phyloP scores from a whole-genome alignment of 2,888 invertebrate species.

The Lasius platythorax region DNA sequence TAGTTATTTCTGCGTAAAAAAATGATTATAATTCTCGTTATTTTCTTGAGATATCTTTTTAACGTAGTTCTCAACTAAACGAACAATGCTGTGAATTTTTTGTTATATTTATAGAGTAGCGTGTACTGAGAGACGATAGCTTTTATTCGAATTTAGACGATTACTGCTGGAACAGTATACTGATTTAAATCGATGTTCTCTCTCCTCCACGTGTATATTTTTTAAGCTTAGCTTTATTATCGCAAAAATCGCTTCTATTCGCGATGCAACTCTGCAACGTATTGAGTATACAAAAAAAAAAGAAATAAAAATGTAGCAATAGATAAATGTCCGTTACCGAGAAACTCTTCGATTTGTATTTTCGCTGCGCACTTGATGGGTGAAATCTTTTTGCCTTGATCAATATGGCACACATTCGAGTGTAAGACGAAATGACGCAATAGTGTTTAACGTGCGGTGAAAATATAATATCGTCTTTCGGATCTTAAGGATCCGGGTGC shows the following conservation, averaged over 20 bases:
- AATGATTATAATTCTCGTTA: neutral
- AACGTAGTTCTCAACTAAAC: neutral
- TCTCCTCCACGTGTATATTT: neutral
- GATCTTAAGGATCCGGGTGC: neutral
- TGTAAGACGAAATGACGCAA: slow-evolving; percentile 9
- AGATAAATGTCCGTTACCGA: neutral
- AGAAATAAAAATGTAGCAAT: neutral
- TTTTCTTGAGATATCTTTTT: neutral
- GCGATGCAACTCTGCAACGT: neutral
- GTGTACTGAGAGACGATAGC: neutral
- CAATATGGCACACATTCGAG: neutral
- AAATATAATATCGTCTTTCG: neutral
- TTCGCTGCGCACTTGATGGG: neutral
- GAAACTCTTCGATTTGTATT: slow-evolving; percentile 21
- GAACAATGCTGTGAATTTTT: slow-evolving; percentile 5
- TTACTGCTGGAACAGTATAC: slow-evolving; percentile 28
- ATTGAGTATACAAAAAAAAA: neutral
- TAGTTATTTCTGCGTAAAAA: neutral
- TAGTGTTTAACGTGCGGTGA: neutral
- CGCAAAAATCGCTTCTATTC: neutral
- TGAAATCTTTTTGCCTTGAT: neutral
- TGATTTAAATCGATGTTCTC: slow-evolving; percentile 19
- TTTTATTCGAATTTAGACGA: neutral
- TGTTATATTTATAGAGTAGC: slow-evolving; percentile 7
- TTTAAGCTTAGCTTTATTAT: slow-evolving; percentile 18